Evolutionary conservation across 2,797 vertebrate species (phyloP), one percentile per base, ranked within the genome.

Genomic region (Ispidina picta): DNA sequence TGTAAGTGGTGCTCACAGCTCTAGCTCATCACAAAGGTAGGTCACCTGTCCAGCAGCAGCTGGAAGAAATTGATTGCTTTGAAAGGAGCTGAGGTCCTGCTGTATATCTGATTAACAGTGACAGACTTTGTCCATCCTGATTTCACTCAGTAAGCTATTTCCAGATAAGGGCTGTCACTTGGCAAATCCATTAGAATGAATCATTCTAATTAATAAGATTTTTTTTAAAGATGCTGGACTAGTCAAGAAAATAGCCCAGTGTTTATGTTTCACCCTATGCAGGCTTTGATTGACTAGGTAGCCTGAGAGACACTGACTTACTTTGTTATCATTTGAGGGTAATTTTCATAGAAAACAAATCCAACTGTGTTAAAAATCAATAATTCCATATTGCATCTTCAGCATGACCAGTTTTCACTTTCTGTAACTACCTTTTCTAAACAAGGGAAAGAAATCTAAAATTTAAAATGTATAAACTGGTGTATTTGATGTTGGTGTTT

Each of bases 51-150:
- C 77, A 28, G 90, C 51, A 92, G 80, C 33, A 48, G 49, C 86
- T 83, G 56, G 49, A 35, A 58, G 72, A 59, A 90, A 85, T 48
- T 3, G 4, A 48, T 51, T 77, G n/a, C 49, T 91, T 72, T 88
- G 62, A 83, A 89, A 75, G 63, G 59, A 81, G 26, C 74, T 74
- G 55, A 73, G 11, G 58, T 64, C 80, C 76, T 5, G 25, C 65
- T 68, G 76, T 74, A 69, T 58, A 65, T 77, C 76, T 89, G 72
- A 83, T 89, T 56, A 90, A 73, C 62, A 64, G 63, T 68, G 88
- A 77, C 37, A 49, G 56, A 20, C 56, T 83, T 83, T 74, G 73
- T 88, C 69, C 62, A 22, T 69, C 80, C 52, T n/a, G 49, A 88
- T 77, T 89, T 89, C 44, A 65, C 29, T 66, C 69, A 49, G 54